Conservation (phyloP, 2,113 vertebrate species). For the Ascaphus truei region DNA sequence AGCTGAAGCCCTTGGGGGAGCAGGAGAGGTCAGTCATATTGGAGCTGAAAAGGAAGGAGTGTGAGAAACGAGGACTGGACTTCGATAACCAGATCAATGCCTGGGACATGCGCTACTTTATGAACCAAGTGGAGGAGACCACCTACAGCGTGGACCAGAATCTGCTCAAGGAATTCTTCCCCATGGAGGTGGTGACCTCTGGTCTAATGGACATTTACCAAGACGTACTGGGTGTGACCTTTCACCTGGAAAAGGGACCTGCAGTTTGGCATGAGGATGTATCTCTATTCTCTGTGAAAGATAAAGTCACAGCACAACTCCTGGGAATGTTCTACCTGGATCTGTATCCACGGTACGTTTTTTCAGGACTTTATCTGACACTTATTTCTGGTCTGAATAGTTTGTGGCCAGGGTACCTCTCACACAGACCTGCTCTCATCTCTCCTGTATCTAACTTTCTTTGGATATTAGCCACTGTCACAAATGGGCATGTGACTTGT, state of each 20-base stretch:
- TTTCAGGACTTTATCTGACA: too few relatives aligned
- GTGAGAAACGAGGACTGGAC: slow-evolving; percentile 63
- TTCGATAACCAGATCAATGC: slow-evolving; percentile 77
- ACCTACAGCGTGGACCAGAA: slow-evolving; percentile 92
- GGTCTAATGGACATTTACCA: slow-evolving; percentile 94
- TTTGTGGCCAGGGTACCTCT: too few relatives aligned
- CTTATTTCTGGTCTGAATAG: too few relatives aligned
- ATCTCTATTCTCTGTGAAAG: slow-evolving; percentile 77
- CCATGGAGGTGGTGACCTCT: slow-evolving; percentile 88
- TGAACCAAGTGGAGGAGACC: slow-evolving; percentile 97
- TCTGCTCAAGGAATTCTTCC: slow-evolving; percentile 93
- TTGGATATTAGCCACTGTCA: too few relatives aligned
- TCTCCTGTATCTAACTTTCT: too few relatives aligned
- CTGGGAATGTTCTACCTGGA: slow-evolving; percentile 96
- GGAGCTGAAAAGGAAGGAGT: slow-evolving; percentile 85
- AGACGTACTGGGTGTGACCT: slow-evolving; percentile 85
- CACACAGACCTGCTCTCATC: too few relatives aligned
- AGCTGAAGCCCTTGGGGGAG: slow-evolving; percentile 84
- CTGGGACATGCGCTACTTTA: slow-evolving; percentile 96
- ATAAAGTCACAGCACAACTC: slow-evolving; percentile 57
- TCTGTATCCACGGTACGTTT: slow-evolving; percentile 84
- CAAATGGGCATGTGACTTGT: too few relatives aligned
- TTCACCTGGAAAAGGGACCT: slow-evolving; percentile 70
- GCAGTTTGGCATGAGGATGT: slow-evolving; percentile 89
- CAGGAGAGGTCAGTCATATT: slow-evolving; percentile 78